Conservation (phyloP, 2,888 invertebrate species). For the Nipponacmea schrenckii region DNA sequence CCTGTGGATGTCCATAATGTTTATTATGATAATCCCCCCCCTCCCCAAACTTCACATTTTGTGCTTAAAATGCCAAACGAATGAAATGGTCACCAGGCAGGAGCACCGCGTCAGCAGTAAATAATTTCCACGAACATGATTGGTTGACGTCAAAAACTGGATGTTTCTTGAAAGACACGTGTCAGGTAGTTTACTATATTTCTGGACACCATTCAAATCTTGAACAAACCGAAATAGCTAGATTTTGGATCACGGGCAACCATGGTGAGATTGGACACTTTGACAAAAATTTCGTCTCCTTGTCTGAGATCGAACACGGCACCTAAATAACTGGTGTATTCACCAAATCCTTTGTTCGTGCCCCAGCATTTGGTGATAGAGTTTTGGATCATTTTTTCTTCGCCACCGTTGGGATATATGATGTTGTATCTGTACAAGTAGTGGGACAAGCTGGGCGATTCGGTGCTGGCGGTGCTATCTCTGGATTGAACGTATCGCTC, state of each 20-base stretch:
- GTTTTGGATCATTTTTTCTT: conserved; percentile 57
- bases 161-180: background rate
- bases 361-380: conserved; percentile 59
- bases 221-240: conserved; percentile 59
- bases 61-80: too few relatives aligned
- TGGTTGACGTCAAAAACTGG: background rate
- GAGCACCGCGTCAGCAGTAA: background rate
- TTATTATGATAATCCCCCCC: too few relatives aligned
- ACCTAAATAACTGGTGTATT: conserved; percentile 61
- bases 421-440: conserved; percentile 58
- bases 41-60: too few relatives aligned
- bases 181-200: background rate
- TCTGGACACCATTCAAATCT: conserved; percentile 24
- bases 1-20: too few relatives aligned
- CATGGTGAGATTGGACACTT: conserved; percentile 57
- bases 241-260: conserved; percentile 52
- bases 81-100: background rate
- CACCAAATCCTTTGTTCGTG: conserved; percentile 53
- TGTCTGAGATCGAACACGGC: conserved; percentile 58
- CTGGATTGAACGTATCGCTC: conserved; percentile 42
- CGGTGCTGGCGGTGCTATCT: conserved; percentile 23
- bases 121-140: background rate
- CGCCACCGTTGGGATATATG: conserved; percentile 56
- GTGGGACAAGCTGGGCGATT: conserved; percentile 47
- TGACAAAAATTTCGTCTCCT: conserved; percentile 58